Evolutionary conservation across 2,888 invertebrate genomes (phyloP).

Genomic region (Panopea generosa): DNA sequence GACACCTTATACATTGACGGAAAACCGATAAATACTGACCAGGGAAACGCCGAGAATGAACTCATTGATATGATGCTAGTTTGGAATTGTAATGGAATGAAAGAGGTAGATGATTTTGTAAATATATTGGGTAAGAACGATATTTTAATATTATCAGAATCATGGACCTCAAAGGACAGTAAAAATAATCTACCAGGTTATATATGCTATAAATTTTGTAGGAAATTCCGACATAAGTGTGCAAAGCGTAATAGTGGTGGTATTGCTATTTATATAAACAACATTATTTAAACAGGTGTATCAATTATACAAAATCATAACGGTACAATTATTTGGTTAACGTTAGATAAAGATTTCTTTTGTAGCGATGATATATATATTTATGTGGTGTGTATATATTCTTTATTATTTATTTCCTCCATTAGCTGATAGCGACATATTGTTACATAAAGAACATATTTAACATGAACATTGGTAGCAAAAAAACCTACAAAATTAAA

Average conservation of each 20-base stretch:
- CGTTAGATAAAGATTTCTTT: too few relatives aligned
- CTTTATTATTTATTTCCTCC: too few relatives aligned
- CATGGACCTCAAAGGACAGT: slow-evolving; percentile 6
- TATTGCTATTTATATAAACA: too few relatives aligned
- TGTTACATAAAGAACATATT: too few relatives aligned
- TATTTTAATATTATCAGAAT: slow-evolving; percentile 7
- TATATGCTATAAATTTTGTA: slow-evolving; percentile 15
- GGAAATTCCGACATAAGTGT: slow-evolving; percentile 14
- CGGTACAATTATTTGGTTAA: background rate
- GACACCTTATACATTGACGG: slow-evolving; percentile 1
- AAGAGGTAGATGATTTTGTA: background rate
- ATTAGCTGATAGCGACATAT: too few relatives aligned
- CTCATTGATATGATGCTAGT: too few relatives aligned
- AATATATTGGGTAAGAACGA: background rate
- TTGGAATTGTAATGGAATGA: slow-evolving; percentile 6
- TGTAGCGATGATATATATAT: too few relatives aligned
- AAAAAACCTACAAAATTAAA: too few relatives aligned
- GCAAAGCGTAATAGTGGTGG: slow-evolving; percentile 17
- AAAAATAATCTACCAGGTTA: slow-evolving; percentile 9
- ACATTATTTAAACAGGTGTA: background rate
- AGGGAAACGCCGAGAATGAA: background rate
- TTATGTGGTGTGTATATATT: too few relatives aligned
- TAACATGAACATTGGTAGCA: too few relatives aligned
- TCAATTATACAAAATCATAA: slow-evolving; percentile 4
- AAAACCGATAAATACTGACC: background rate